Conservation (phyloP, 2,888 invertebrate genomes). For the Drosophila greeni region DNA sequence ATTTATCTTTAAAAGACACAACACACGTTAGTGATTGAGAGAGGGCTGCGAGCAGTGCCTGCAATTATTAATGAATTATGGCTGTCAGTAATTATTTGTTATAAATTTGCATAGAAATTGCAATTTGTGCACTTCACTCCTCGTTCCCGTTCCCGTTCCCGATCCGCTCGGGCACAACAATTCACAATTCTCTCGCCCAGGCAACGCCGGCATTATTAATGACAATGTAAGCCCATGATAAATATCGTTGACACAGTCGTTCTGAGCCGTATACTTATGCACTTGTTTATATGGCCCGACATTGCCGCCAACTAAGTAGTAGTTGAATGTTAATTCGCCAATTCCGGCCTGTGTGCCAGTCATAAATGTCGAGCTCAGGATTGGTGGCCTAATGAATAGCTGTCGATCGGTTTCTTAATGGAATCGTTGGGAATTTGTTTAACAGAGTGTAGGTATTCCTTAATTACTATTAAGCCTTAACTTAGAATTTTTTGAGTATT, state of each 20-base stretch:
- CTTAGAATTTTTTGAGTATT: not conserved
- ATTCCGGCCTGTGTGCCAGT: slow-evolving; percentile 25
- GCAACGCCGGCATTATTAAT: slow-evolving; percentile 66
- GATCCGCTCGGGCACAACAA: slow-evolving; percentile 9
- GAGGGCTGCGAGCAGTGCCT: slow-evolving; percentile 41
- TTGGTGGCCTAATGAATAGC: slow-evolving; percentile 14
- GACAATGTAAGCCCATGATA: slow-evolving; percentile 70
- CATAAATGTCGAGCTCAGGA: slow-evolving; percentile 32
- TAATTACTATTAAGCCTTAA: not conserved
- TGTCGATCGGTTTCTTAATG: not conserved
- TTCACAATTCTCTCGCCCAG: slow-evolving; percentile 46
- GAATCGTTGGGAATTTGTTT: not conserved
- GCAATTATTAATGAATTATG: slow-evolving; percentile 75
- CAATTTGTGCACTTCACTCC: slow-evolving; percentile 70
- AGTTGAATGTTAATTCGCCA: slow-evolving; percentile 36
- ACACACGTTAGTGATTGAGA: slow-evolving; percentile 27
- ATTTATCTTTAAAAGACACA: slow-evolving; percentile 66
- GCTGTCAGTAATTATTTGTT: slow-evolving; percentile 75
- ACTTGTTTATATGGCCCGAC: slow-evolving; percentile 32
- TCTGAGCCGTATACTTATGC: slow-evolving; percentile 45
- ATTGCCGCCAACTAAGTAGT: slow-evolving; percentile 29
- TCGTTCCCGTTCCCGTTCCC: slow-evolving; percentile 20
- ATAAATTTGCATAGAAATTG: slow-evolving; percentile 76
- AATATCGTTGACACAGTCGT: slow-evolving; percentile 70
- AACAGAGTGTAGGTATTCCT: too few relatives aligned